Percentiles rank a stretch among this genome's conserved stretches.
These are phyloP conservation scores for Strix uralensis DNA, from an alignment of 2,113 vertebrate species.

Conservation along the genomic window DNA sequence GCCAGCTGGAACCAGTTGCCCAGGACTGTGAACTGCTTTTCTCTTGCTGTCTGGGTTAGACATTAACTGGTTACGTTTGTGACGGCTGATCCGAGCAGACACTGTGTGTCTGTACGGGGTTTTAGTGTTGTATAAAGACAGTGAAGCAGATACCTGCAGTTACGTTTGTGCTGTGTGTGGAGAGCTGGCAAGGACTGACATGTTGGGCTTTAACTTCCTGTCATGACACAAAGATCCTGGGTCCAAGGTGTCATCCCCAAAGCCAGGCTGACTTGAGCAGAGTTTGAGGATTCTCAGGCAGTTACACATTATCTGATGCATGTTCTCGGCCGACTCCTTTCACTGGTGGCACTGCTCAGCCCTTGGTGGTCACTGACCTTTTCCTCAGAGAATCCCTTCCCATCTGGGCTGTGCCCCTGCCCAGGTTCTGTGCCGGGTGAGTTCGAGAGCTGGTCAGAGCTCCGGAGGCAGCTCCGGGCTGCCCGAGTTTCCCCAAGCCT, in stretches of 20 bases:
- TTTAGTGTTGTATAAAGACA: neutral
- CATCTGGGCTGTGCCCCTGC: too few relatives aligned
- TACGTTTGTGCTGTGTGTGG: rapidly evolving
- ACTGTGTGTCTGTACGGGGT: neutral
- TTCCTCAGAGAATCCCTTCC: neutral
- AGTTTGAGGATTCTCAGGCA: neutral
- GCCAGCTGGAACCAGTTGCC: neutral
- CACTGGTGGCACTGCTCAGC: neutral
- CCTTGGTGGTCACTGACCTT: neutral
- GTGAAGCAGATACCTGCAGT: neutral
- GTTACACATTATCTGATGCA: neutral
- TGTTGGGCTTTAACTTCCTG: neutral
- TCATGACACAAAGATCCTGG: neutral
- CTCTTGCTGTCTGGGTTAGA: neutral
- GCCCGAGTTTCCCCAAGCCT: rapidly evolving
- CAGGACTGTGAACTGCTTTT: neutral
- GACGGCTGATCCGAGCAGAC: neutral
- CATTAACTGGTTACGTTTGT: neutral
- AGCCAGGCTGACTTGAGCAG: neutral
- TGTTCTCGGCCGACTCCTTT: neutral
- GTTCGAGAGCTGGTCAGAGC: neutral
- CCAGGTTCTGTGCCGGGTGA: neutral
- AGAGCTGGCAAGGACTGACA: neutral
- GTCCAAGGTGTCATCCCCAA: neutral
- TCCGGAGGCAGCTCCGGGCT: neutral